phyloP scores from a whole-genome alignment of 2,797 vertebrate species.

The Eulemur rubriventer region DNA sequence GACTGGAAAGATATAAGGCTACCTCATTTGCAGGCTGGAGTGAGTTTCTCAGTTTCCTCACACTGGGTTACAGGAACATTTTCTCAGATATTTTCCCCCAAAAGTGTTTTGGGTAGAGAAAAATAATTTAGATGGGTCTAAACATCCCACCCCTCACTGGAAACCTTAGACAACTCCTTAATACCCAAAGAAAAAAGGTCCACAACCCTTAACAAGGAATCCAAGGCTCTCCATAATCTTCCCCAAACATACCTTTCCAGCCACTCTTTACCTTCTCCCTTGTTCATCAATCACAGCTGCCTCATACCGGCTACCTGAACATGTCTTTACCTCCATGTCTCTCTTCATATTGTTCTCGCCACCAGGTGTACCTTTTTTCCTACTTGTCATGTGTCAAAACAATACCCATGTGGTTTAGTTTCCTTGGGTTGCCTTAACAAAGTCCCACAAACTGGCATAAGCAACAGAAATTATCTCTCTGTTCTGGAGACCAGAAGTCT shows the following conservation, averaged over 20 bases:
- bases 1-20: background rate
- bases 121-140: background rate
- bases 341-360: background rate
- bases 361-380: background rate
- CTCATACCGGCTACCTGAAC: background rate
- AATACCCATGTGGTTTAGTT: background rate
- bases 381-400: background rate
- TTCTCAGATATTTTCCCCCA: background rate
- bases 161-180: background rate
- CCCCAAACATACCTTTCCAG: background rate
- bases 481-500: background rate
- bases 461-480: background rate
- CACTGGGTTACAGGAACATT: background rate
- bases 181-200: background rate
- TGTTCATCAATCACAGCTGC: accelerated
- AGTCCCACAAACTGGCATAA: background rate
- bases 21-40: background rate
- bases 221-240: background rate
- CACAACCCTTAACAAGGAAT: background rate
- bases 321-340: background rate
- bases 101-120: background rate
- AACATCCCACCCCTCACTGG: background rate
- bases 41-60: background rate
- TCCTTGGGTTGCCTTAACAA: background rate
- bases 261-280: background rate